Evolutionary conservation across 2,113 vertebrate genomes (phyloP), one percentile per base, ranked within the genome.

Genomic region (Bambusicola thoracicus): DNA sequence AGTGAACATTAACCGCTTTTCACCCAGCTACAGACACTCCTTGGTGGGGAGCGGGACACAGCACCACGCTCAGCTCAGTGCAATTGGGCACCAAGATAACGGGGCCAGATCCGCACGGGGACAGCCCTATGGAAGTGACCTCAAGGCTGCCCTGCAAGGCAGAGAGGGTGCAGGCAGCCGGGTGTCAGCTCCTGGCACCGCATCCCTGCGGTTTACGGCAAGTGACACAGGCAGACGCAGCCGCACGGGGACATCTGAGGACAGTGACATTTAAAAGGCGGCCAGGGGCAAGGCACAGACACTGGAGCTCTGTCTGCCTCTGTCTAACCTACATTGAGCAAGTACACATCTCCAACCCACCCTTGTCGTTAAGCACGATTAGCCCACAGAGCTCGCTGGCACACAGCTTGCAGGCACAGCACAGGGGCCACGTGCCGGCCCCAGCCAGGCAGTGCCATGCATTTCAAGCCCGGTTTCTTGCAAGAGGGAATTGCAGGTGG

Each of bases 151-250:
- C 29, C n/a, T 10, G 4, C 0, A 1, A 24, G 65, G 18, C 2
- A 0, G 13, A 1, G 2, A 72, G 41, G 36, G 36, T 30, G 15
- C 63, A 6, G 21, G 27, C 41, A 34, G 49, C 27, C 2, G 6
- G 4, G 13, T 25, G 44, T 19, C 93, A 86, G 38, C 73, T 65
- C 80, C 86, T 0, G 0, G 16, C 0, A 0, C 2, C 62, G 58
- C 72, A 15, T 2, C 80, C 72, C 93, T 17, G 53, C 2, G 1
- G 53, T 3, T 61, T 41, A 36, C 2, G 46, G 9, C 48, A 29
- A 79, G 44, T 0, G 3, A 49, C 89, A 72, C 72, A 30, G 70
- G 70, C 89, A 81, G 73, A 6, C 36, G 51, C 85, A 78, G 89
- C 70, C 4, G 0, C 1, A 7, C 0, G 0, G 93, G 83, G 72